These are phyloP conservation scores for Ancistrus triradiatus DNA, from an alignment of 2,113 vertebrate species.

Conservation along the genomic window DNA sequence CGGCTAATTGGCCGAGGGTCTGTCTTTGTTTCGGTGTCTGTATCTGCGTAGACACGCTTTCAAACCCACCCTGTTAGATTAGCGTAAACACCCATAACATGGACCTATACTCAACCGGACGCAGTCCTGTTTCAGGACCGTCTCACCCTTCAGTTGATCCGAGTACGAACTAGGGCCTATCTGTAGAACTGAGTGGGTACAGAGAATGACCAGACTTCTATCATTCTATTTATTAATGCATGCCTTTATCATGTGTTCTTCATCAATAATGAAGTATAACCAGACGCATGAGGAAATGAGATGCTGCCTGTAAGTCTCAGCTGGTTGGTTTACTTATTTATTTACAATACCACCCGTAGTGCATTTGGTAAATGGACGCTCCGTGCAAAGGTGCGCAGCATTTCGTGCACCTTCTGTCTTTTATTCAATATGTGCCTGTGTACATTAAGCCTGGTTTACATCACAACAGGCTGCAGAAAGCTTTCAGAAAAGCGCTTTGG, in stretches of 20 bases:
- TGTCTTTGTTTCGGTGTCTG: constrained; percentile 47
- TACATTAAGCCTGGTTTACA: background rate
- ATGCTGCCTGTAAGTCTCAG: constrained; percentile 1
- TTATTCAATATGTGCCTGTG: no score
- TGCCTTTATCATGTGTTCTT: constrained; percentile 14
- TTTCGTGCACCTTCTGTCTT: no score
- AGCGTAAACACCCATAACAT: no score
- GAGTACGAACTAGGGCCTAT: constrained; percentile 23
- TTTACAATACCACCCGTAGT: no score
- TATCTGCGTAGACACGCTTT: no score
- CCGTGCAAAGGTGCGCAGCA: no score
- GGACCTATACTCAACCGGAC: no score
- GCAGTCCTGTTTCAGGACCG: constrained; percentile 44
- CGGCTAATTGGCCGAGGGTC: constrained; percentile 38
- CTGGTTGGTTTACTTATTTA: background rate
- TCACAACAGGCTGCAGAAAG: background rate
- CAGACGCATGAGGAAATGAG: constrained; percentile 2
- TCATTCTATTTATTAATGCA: constrained; percentile 21
- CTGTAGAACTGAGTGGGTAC: constrained; percentile 28
- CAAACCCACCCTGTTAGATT: no score
- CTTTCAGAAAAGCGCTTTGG: no score
- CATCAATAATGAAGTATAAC: constrained; percentile 35
- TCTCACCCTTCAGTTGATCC: constrained; percentile 33
- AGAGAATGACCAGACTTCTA: constrained; percentile 28
- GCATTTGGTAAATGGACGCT: no score